Base-by-base conservation (phyloP, 2,888 invertebrate genomes). In the Syrista parreyssii region DNA sequence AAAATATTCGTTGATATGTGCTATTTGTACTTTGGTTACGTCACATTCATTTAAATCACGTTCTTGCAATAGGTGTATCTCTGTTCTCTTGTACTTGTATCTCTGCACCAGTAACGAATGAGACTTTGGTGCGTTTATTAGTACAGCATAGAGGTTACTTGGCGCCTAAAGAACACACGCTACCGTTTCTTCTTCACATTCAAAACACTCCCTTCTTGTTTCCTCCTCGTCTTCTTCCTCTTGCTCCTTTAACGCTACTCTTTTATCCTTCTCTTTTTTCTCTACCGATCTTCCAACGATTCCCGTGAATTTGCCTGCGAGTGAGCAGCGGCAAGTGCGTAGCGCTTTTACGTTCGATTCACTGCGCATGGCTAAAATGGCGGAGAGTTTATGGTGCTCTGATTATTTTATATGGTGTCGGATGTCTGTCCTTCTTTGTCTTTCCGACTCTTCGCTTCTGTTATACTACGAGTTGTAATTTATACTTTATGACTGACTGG, bases 21-120 rank as follows among this genome's bases (percentile, higher is more conserved):
- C 82, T 87, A 85, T 87, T 87, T 88, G 85, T 87, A 86, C 83
- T 85, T 83, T 82, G 82, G 84, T 89, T 89, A 85, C 89, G 86
- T 88, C 87, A 87, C 85, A 87, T 85, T 86, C 84, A 84, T 84
- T 85, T 83, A 86, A 68, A 36, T 77, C 80, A 79, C 82, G 15
- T 1, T 71, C 1, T 6, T 2, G 71, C 12, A 32, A 31, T 31
- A 33, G 23, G 9, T 23, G 6, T 9, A 36, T 36, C 23, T 23
- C 9, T 15, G 1, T 55, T 1, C 9, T 55, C 55, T 23, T 9
- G 23, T 55, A 55, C 55, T 23, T 9, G 23, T 55, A 23, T 55
- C 55, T 23, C 1, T 23, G 23, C 55, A 55, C 55, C 23, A 55
- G 23, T 15, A 55, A 55, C 23, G 55, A 23, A 55, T 1, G 55